Percentiles rank a stretch among this genome's conserved stretches.
These are phyloP conservation scores for Diarsia brunnea DNA, from an alignment of 2,888 invertebrate genomes.

Conservation along the genomic window DNA sequence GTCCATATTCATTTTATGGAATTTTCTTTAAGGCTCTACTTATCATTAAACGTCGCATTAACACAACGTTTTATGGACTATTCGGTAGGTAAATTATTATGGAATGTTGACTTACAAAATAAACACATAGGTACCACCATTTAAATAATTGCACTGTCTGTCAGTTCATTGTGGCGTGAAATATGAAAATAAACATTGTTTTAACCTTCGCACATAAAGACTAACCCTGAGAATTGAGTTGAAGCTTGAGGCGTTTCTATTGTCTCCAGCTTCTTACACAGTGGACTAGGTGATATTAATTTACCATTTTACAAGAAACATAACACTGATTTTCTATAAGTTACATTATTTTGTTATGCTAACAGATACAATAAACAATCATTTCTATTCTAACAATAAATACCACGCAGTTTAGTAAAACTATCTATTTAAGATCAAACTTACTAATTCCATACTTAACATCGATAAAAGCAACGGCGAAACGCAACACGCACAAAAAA, in stretches of 20 bases:
- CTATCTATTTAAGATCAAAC: background rate
- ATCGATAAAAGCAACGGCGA: background rate
- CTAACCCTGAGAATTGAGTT: conserved; percentile 51
- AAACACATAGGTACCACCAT: conserved; percentile 37
- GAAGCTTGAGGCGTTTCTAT: conserved; percentile 37
- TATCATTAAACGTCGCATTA: conserved; percentile 6
- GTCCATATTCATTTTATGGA: background rate
- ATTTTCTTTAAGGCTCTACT: background rate
- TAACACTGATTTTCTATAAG: conserved; percentile 8
- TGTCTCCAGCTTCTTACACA: conserved; percentile 51
- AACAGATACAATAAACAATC: background rate
- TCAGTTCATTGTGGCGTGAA: conserved; percentile 51
- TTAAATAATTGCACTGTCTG: conserved; percentile 57
- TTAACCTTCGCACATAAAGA: conserved; percentile 56
- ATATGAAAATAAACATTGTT: conserved; percentile 61
- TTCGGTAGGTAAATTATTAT: conserved; percentile 13
- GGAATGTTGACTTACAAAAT: conserved; percentile 45
- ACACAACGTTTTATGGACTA: background rate
- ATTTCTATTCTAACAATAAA: background rate
- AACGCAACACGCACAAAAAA: conserved; percentile 5
- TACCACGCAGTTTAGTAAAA: background rate
- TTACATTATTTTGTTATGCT: conserved; percentile 5
- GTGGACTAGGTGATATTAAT: conserved; percentile 32
- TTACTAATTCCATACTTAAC: background rate
- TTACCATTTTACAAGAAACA: conserved; percentile 6